Evolutionary conservation across 1,140 invertebrate species (phyloP), one percentile per base, ranked within the genome.

Genomic region (Megathymus violae): DNA sequence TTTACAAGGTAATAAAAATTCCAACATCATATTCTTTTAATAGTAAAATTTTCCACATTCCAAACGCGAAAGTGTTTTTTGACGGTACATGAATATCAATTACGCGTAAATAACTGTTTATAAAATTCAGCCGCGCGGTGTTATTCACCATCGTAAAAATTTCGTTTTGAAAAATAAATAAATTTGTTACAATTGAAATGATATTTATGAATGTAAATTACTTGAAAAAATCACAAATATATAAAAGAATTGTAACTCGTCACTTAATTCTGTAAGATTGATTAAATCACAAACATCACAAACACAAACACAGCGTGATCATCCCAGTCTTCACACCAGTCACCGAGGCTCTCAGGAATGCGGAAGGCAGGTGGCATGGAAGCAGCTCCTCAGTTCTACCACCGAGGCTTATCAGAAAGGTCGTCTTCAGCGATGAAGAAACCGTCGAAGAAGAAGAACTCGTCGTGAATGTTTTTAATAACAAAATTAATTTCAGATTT

Each of bases 1-100:
- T n/a, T n/a, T n/a, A n/a, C n/a, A n/a, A n/a, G n/a, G n/a, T 48
- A 22, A 48, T 48, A 48, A 34, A 19, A 51, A 51, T 51, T 51
- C 48, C 31, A 11, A 14, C 16, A n/a, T n/a, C n/a, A 19, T 27
- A 11, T 16, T 51, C 10, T 31, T 38, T 51, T 51, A 51, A 38
- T 38, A 51, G 48, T 38, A 51, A 51, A 51, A 51, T 51, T 16
- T 36, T 54, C 51, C 38, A 16, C 36, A 44, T 1, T 56, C 38
- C n/a, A 44, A 56, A 56, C 15, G 22, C 52, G 40, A 44, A 51
- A 51, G 40, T 40, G 19, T 17, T 41, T 31, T 14, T 43, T 31
- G 14, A 44, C 52, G 52, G 40, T 16, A 6, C 40, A 11, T 43
- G 52, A 56, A 56, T 56, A 22, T 43, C 52, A 56, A 56, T 56